These are phyloP conservation scores for Drosophila neutralis DNA, from an alignment of 2,888 invertebrate genomes.

Conservation along the genomic window DNA sequence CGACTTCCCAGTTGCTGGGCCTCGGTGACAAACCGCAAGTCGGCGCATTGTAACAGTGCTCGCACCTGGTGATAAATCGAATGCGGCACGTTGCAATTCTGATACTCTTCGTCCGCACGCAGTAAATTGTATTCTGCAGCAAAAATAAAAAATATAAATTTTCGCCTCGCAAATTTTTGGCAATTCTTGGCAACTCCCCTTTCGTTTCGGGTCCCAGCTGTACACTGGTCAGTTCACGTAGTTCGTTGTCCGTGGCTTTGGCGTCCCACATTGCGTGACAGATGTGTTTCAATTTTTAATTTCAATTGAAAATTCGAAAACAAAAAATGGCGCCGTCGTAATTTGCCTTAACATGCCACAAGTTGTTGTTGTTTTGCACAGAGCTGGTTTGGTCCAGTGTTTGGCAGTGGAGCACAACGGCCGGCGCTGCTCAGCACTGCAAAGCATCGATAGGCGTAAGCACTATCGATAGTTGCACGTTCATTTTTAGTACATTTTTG, in stretches of 20 bases:
- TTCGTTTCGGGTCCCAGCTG: slow-evolving; percentile 75
- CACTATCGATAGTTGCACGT: slow-evolving; percentile 19
- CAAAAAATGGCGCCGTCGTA: slow-evolving; percentile 30
- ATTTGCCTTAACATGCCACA: slow-evolving; percentile 40
- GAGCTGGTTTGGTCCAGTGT: slow-evolving; percentile 11
- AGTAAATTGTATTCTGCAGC: slow-evolving; percentile 63
- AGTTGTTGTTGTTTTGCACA: slow-evolving; percentile 47
- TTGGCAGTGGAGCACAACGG: neutral
- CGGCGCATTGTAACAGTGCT: slow-evolving; percentile 75
- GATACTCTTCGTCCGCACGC: slow-evolving; percentile 79
- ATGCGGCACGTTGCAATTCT: slow-evolving; percentile 65
- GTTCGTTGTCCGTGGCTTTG: slow-evolving; percentile 17
- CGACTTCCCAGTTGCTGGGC: slow-evolving; percentile 30
- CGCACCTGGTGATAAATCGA: slow-evolving; percentile 82
- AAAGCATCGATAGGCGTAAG: slow-evolving; percentile 33
- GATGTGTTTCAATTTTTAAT: neutral
- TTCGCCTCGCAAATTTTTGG: neutral
- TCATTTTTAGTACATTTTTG: slow-evolving; percentile 43
- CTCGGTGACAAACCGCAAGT: slow-evolving; percentile 67
- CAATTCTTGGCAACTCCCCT: slow-evolving; percentile 53
- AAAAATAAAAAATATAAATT: neutral
- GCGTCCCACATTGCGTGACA: slow-evolving; percentile 19
- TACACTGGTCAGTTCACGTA: slow-evolving; percentile 24
- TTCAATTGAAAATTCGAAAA: slow-evolving; percentile 12
- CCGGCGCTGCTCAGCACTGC: slow-evolving; percentile 30